Evolutionary conservation across 2,113 vertebrate species (phyloP).

Genomic region (Melierax canorus): DNA sequence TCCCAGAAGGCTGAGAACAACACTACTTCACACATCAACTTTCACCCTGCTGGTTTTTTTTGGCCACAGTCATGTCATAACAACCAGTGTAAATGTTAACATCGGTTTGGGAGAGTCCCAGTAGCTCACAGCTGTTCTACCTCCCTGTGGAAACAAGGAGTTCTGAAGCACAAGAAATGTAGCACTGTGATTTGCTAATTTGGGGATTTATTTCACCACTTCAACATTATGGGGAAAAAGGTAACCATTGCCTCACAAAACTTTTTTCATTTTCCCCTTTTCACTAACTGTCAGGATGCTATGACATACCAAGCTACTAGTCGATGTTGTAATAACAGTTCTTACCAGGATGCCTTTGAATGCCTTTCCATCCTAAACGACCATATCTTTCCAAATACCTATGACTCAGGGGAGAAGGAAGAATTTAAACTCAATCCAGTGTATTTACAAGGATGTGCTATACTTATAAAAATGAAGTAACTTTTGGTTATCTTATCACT

Average conservation of each 20-base stretch:
- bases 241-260: neutral
- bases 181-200: neutral
- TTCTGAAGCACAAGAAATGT: neutral
- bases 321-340: neutral
- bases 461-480: neutral
- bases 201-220: neutral
- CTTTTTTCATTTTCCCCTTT: neutral
- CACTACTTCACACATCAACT: neutral
- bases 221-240: neutral
- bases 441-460: neutral
- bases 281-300: neutral
- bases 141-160: neutral
- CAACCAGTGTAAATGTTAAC: neutral
- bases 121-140: neutral
- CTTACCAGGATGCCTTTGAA: neutral
- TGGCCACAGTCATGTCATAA: neutral
- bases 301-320: neutral
- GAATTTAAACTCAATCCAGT: neutral
- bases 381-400: neutral
- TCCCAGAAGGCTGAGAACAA: neutral
- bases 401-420: neutral
- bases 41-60: neutral
- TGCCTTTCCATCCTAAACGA: neutral
- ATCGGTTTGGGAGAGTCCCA: neutral
- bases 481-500: slow-evolving; percentile 37